Evolutionary conservation across 2,113 vertebrate genomes (phyloP), one percentile per base, ranked within the genome.

Genomic region (Trematocara stigmaticum): DNA sequence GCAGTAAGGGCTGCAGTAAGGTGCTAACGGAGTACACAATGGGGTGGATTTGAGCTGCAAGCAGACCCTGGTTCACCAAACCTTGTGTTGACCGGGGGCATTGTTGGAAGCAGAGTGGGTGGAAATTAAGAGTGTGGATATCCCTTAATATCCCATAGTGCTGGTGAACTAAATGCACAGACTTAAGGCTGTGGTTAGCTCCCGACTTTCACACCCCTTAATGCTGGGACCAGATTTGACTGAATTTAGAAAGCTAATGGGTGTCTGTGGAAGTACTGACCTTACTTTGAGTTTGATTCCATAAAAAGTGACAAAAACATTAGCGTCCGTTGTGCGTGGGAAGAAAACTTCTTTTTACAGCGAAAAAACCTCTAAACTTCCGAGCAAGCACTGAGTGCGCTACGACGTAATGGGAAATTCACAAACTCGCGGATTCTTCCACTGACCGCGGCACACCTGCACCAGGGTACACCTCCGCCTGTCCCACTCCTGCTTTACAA

Each of bases 171-270:
- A 59, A 18, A 34, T 10, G 29, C 57, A 61, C 57, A 0, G 57
- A 59, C 12, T 57, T 57, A 57, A 57, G 26, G 55, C 55, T 57
- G 26, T 57, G 55, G 55, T 0, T 57, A 57, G 55, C 55, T 15
- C 55, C 7, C 0, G 2, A 2, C 55, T 57, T 57, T 57, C 55
- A 57, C 55, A 57, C 23, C 0, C 23, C 23, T 29, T 29, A 57
- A 57, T 57, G 55, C 55, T 29, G 55, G 4, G 23, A 57, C 23
- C 55, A 57, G 55, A 15, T 57, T 57, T 57, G 1, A 57, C 12
- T 57, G 55, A 5, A 2, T 57, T 57, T 57, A 57, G 55, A 57
- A 57, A 57, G 12, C 55, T 57, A 15, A 57, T 57, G 55, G 55
- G 55, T 57, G 55, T 57, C 55, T 57, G 12, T 57, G 23, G 23